Evolutionary conservation across 2,113 vertebrate genomes (phyloP).

Genomic region (Alosa alosa): DNA sequence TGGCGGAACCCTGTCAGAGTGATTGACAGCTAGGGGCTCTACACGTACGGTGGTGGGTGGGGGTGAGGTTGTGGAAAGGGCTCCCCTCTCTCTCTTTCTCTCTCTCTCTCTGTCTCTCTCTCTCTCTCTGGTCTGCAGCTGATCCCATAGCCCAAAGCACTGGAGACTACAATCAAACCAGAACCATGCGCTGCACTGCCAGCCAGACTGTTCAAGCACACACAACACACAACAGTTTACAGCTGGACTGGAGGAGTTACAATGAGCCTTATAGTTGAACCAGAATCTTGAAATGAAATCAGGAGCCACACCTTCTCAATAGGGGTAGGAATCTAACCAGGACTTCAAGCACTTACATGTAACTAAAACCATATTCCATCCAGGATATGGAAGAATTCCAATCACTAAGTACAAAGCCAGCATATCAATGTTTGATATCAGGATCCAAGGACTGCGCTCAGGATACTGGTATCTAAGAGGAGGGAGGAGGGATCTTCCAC

Average conservation of each 20-base stretch:
- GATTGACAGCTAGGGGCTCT: conserved; percentile 56
- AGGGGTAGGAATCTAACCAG: not conserved
- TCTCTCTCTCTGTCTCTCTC: not conserved
- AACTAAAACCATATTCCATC: not conserved
- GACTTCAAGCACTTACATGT: not conserved
- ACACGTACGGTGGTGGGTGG: conserved; percentile 30
- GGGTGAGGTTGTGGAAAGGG: not conserved
- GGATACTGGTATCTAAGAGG: not conserved
- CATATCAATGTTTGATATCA: too few species aligned
- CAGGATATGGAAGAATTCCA: not conserved
- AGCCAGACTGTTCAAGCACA: not conserved
- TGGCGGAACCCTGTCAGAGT: conserved; percentile 39
- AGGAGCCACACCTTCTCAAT: not conserved
- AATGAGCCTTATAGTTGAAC: not conserved
- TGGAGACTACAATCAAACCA: not conserved
- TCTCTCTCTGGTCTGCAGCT: not conserved
- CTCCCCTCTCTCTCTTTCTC: not conserved
- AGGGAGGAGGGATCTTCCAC: not conserved
- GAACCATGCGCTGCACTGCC: not conserved
- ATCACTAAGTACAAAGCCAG: not conserved
- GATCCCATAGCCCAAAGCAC: not conserved
- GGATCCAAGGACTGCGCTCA: not conserved
- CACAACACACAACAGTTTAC: not conserved
- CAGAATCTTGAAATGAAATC: not conserved
- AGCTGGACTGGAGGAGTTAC: not conserved